A percentile compares a stretch with the other conserved stretches of the same genome.
Conservation (phyloP, 2,113 vertebrate species). For the Equus przewalskii region DNA sequence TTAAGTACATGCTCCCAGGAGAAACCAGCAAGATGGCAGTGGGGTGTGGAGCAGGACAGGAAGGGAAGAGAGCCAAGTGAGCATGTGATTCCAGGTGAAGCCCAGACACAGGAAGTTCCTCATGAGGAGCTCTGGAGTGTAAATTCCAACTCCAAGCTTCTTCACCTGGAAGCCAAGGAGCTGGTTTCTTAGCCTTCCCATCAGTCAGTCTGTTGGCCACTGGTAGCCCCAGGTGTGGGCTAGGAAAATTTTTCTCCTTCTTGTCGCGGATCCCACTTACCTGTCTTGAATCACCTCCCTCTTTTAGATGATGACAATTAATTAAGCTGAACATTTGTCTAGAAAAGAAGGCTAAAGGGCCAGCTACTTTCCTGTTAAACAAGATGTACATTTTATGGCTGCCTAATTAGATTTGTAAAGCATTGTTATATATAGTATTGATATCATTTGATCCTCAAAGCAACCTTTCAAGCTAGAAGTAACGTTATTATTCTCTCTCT, state of each 20-base stretch:
- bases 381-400: not conserved
- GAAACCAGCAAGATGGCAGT: not conserved
- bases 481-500: not conserved
- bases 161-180: not conserved
- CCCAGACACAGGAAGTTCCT: not conserved
- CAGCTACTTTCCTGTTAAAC: not conserved
- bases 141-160: not conserved
- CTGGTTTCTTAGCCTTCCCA: not conserved
- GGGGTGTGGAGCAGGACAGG: accelerated
- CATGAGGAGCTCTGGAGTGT: not conserved
- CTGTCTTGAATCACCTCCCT: not conserved
- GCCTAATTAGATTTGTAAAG: not conserved
- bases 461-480: not conserved
- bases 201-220: not conserved
- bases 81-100: not conserved
- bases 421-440: not conserved
- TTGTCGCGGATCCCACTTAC: not conserved
- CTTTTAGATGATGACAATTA: not conserved
- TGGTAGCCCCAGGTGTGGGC: accelerated
- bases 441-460: not conserved
- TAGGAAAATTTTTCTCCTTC: not conserved
- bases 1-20: not conserved
- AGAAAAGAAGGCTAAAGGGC: not conserved
- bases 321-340: not conserved
- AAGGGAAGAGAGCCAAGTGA: not conserved